Conservation (phyloP, 2,888 invertebrate species). For the Protophormia terraenovae region DNA sequence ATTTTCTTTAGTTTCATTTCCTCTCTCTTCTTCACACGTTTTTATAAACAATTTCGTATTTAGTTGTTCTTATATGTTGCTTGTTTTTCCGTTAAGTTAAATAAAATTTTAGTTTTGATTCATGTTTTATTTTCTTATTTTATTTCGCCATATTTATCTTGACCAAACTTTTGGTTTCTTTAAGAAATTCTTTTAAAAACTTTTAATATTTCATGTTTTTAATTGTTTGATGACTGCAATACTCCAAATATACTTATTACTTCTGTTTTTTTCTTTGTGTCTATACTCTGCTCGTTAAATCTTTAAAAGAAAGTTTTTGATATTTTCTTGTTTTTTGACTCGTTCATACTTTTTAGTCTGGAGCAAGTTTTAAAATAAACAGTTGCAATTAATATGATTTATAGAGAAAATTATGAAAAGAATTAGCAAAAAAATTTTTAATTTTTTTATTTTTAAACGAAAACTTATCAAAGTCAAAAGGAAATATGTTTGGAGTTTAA, state of each 20-base stretch:
- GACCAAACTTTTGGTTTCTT: constrained; percentile 11
- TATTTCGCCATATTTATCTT: background rate
- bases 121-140: background rate
- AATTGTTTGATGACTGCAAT: background rate
- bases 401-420: background rate
- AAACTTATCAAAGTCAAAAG: too few species aligned
- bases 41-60: background rate
- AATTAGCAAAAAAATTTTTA: background rate
- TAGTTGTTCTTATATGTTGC: background rate
- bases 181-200: background rate
- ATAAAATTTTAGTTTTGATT: background rate
- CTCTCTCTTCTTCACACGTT: background rate
- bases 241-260: background rate
- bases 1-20: background rate
- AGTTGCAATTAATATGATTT: constrained; percentile 36
- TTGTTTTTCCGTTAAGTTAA: background rate
- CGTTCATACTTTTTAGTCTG: background rate
- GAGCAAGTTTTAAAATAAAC: background rate
- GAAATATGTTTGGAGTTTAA: too few species aligned
- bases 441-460: too few species aligned
- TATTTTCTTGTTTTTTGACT: too few species aligned
- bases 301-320: background rate
- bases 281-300: background rate
- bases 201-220: constrained; percentile 23
- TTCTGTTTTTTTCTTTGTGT: background rate